Evolutionary conservation across 2,113 vertebrate genomes (phyloP), one percentile per base, ranked within the genome.

Genomic region (Periophthalmodon schlosseri): DNA sequence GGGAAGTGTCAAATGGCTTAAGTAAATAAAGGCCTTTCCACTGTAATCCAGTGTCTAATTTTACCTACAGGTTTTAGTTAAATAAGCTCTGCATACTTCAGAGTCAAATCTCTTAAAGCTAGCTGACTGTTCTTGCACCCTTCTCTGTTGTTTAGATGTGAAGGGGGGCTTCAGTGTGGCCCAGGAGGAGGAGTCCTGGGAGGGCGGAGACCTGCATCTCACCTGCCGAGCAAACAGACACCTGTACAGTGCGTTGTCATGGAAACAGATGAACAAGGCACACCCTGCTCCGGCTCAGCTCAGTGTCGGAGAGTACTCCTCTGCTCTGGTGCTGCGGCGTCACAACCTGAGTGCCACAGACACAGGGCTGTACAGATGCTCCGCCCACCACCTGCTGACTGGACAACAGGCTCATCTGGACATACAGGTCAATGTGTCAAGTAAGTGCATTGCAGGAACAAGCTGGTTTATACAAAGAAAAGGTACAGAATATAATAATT

Each of bases 1-100:
- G 92, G 97, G 98, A 99, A 98, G 96, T 97, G 96, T 97, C 95
- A 96, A 96, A 96, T 96, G 94, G 93, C 95, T 99, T 95, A 97
- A 98, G 96, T 98, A 98, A 99, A 99, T 95, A 98, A 94, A 95
- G 88, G 71, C 70, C 77, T 92, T 92, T 93, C 89, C 84, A 88
- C 87, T 86, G 82, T 87, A 90, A 88, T 90, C 87, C 87, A 92
- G 82, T 80, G 20, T 76, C 90, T 91, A 82, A 80, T 86, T 87
- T 83, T 87, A 87, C 86, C 88, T 83, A 92, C 91, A 94, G 92
- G 72, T 72, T 75, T 83, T 34, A 16, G 69, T 78, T 8, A 64
- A 83, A 79, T 88, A 69, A 61, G 68, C 60, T 78, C 60, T 11
- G 52, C 47, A 16, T 49, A 49, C 39, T 44, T 44, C 39, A 44